Base-by-base conservation (phyloP, 1,140 invertebrate species). In the Globodera rostochiensis region DNA sequence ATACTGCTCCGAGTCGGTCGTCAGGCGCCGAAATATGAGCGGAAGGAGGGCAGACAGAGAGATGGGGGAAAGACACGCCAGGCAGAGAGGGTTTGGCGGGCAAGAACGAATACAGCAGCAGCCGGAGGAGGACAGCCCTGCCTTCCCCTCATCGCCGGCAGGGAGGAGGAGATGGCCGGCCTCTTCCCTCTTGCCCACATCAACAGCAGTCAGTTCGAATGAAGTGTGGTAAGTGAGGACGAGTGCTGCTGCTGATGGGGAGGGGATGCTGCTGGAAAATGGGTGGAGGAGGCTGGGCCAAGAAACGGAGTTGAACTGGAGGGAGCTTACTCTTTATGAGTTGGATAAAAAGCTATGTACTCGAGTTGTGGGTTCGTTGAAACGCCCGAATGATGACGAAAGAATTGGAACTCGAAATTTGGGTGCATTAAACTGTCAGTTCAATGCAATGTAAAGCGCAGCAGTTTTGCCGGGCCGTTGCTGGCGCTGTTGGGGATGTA, bases 1-100 rank as follows among this genome's bases (percentile, higher is more conserved):
- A 71, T 71, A 71, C 69, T 71, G 69, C 69, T 71, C 69, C 69
- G 69, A 71, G 69, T 71, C 25, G 69, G 69, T 71, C 69, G 69
- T 71, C 69, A 71, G 57, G 57, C 13, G 11, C 57, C 6, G 19
- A 64, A 64, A 19, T 64, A 19, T 64, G 57, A 15, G 57, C 11
- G 15, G 19, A 19, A 25, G 69, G 36, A 19, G 19, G 46, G 13
- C 21, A 21, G 69, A 47, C n/a, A 45, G 69, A 47, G 69, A 71
- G 69, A 47, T 3, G 11, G 19, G 6, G 46, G 69, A 4, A 66
- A 71, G 36, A 45, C 36, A 19, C 67, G 67, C 8, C 67, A 6
- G 67, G 67, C 67, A 69, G 67, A 45, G 67, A 13, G 67, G 8
- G 36, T 7, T 11, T 0, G 67, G n/a, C 7, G 50, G 50, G 50